Evolutionary conservation across 2,888 invertebrate genomes (phyloP), one percentile per base, ranked within the genome.

Genomic region (Mesorhabditis belari): DNA sequence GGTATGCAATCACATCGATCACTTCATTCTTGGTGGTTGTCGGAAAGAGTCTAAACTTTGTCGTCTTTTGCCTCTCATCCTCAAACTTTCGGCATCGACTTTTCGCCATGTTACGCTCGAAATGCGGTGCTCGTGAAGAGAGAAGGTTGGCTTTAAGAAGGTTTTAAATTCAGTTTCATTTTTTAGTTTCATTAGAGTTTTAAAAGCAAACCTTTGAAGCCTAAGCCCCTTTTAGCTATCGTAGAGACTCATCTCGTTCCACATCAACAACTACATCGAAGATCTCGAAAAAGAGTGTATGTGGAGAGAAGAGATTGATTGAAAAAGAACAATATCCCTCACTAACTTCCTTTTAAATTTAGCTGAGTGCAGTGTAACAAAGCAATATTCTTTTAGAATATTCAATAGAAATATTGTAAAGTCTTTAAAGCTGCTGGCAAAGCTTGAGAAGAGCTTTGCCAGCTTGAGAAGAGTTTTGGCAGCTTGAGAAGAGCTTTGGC

Each of bases 41-140:
- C n/a, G 77, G 77, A n/a, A 74, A 77, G 58, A 63, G 69, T 5
- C 57, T 77, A 21, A 75, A 75, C 58, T 76, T 76, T 44, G 70
- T 75, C 19, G 70, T 76, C 6, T 76, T 76, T 63, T 76, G 76
- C 59, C 64, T 76, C 6, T 67, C 69, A n/a, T 71, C 71, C 3
- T 62, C 67, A 25, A 71, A 64, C 49, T 76, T 76, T 57, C 70
- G 76, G 5, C 64, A 69, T 5, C 67, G 70, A 3, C 64, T 76
- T 12, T 58, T 68, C 49, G 67, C 67, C 29, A 65, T 65, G 2
- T 55, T 69, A 1, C 55, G 69, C n/a, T 55, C 66, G 6, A 69
- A 69, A 58, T 66, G 65, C 50, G 66, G 67, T 4, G 60, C 62
- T 3, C 60, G 64, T 26, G 66, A 67, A 25, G 70, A 70, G 28